Evolutionary conservation across 2,888 invertebrate genomes (phyloP).

Genomic region (Lumbricus terrestris): DNA sequence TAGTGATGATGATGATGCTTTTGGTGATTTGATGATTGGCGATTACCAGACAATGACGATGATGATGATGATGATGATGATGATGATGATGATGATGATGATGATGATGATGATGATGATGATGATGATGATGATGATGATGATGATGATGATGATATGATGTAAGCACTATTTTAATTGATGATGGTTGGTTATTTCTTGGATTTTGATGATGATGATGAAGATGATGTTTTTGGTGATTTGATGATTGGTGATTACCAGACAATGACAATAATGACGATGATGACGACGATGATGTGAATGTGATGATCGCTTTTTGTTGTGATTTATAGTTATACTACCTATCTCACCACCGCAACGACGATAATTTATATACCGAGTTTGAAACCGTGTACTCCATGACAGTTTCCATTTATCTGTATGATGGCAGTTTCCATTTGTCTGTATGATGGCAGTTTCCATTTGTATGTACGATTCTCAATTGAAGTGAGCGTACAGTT

Average conservation of each 20-base stretch:
- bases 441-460: no score
- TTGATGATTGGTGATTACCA: neutral
- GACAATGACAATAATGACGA: neutral
- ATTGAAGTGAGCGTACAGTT: neutral
- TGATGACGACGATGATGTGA: neutral
- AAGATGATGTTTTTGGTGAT: neutral
- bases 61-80: neutral
- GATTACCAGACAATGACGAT: neutral
- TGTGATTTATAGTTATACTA: no score
- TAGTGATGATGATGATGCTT: neutral
- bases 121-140: neutral
- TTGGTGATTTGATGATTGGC: neutral
- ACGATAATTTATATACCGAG: no score
- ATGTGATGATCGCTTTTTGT: no score
- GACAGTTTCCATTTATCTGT: no score
- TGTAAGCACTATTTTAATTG: no score
- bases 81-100: neutral
- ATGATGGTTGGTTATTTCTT: neutral
- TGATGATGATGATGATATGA: neutral
- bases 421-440: no score
- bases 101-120: neutral
- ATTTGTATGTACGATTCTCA: neutral
- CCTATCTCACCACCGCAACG: no score
- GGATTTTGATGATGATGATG: neutral
- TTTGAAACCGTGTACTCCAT: no score